These are phyloP conservation scores for Drosophila monieri DNA, from an alignment of 2,888 invertebrate species.

Conservation along the genomic window DNA sequence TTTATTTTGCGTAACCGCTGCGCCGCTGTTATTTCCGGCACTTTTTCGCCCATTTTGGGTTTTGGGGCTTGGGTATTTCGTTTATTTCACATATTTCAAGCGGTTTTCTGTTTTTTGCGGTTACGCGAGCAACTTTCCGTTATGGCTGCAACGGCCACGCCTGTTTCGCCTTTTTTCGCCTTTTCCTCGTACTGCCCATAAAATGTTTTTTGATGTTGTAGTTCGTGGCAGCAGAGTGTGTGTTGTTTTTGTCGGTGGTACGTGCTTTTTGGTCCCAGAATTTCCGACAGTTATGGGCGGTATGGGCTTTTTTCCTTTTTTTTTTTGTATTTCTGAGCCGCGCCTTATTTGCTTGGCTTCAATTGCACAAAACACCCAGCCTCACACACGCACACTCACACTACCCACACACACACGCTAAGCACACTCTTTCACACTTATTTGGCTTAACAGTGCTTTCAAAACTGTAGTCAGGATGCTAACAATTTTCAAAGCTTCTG, in stretches of 20 bases:
- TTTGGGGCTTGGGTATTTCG: slow-evolving; percentile 13
- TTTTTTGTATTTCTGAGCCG: slow-evolving; percentile 9
- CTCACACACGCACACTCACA: not conserved
- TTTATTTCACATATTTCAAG: slow-evolving; percentile 37
- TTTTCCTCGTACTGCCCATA: slow-evolving; percentile 21
- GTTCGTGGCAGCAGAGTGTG: slow-evolving; percentile 2
- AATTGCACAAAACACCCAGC: slow-evolving; percentile 15
- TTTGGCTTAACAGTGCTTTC: slow-evolving; percentile 16
- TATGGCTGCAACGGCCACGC: slow-evolving; percentile 46
- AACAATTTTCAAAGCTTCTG: not conserved
- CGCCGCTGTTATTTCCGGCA: slow-evolving; percentile 9
- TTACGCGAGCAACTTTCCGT: slow-evolving; percentile 44
- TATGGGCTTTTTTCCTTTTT: not conserved
- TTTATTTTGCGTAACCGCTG: slow-evolving; percentile 2
- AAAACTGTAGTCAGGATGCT: slow-evolving; percentile 32
- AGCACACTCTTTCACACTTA: not conserved
- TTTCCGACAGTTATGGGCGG: slow-evolving; percentile 31
- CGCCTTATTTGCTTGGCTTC: slow-evolving; percentile 36
- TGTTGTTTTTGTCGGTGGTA: slow-evolving; percentile 25
- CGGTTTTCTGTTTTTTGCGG: slow-evolving; percentile 22
- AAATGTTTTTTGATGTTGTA: slow-evolving; percentile 25
- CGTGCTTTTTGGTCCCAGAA: slow-evolving; percentile 36
- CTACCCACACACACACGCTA: not conserved
- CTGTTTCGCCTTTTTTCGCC: slow-evolving; percentile 19
- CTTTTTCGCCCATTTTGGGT: slow-evolving; percentile 1